Evolutionary conservation across 2,888 invertebrate species (phyloP).

Genomic region (Malthinus flaveolus): DNA sequence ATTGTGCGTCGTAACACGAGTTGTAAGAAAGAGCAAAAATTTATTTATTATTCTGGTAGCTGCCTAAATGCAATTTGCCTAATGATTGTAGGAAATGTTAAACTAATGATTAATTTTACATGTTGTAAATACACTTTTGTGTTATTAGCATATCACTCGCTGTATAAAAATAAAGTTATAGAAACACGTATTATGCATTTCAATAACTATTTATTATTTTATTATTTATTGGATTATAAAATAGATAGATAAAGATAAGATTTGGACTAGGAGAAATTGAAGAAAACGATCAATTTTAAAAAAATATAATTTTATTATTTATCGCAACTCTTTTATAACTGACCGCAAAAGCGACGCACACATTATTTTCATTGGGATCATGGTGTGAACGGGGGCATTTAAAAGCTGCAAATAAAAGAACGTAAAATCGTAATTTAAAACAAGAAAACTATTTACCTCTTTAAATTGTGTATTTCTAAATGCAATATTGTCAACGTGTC

Average conservation of each 20-base stretch:
- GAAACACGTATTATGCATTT: too few species aligned
- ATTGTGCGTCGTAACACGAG: too few species aligned
- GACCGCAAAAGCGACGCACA: constrained; percentile 45
- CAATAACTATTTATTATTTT: too few species aligned
- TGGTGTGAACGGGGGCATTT: constrained; percentile 48
- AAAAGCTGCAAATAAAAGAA: constrained; percentile 44
- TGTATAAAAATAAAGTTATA: too few species aligned
- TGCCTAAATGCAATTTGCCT: neutral
- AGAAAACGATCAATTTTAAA: too few species aligned
- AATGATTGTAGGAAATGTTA: neutral
- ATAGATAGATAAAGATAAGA: too few species aligned
- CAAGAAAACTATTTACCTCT: constrained; percentile 34
- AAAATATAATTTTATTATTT: too few species aligned
- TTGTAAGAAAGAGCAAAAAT: too few species aligned
- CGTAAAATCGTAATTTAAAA: neutral
- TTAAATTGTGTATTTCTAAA: constrained; percentile 39
- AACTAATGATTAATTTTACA: constrained; percentile 14
- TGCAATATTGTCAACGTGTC: constrained; percentile 41
- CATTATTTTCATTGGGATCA: constrained; percentile 46
- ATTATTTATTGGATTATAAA: too few species aligned
- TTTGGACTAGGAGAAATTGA: too few species aligned
- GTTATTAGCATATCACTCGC: constrained; percentile 44
- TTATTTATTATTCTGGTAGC: neutral
- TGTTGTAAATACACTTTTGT: constrained; percentile 38
- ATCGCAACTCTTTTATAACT: constrained; percentile 40